Conservation (phyloP, 2,888 invertebrate species). For the Agrochola macilenta region DNA sequence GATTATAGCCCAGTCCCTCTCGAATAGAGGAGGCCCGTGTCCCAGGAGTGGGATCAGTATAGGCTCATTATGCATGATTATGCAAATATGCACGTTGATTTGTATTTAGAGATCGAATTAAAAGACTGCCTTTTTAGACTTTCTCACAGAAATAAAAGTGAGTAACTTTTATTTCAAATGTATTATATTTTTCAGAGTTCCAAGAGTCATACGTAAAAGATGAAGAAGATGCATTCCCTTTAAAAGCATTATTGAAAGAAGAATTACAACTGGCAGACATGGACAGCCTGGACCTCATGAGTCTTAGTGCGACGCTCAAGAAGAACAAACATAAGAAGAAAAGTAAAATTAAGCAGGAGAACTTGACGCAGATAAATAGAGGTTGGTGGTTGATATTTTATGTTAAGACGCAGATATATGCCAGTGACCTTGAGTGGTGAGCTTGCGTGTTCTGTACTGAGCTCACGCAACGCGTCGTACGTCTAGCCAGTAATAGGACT, state of each 20-base stretch:
- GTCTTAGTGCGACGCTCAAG: slow-evolving; percentile 44
- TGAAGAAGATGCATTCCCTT: slow-evolving; percentile 69
- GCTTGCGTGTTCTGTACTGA: too few relatives aligned
- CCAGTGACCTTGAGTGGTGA: too few relatives aligned
- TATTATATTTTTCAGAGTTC: slow-evolving; percentile 66
- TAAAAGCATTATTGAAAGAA: slow-evolving; percentile 73
- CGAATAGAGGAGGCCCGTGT: too few relatives aligned
- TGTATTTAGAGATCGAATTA: not conserved
- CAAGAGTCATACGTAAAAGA: slow-evolving; percentile 74
- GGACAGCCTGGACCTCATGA: slow-evolving; percentile 63
- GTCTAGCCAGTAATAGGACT: too few relatives aligned
- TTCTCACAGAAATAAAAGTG: not conserved
- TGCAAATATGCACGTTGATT: not conserved
- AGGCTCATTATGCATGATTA: too few relatives aligned
- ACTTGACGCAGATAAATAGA: slow-evolving; percentile 25
- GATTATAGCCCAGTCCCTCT: too few relatives aligned
- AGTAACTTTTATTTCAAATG: not conserved
- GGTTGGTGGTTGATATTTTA: slow-evolving; percentile 1
- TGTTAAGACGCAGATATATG: not conserved
- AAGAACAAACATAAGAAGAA: slow-evolving; percentile 61
- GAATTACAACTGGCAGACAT: slow-evolving; percentile 70
- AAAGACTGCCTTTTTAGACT: not conserved
- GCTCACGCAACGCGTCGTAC: too few relatives aligned
- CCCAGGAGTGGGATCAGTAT: too few relatives aligned
- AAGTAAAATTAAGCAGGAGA: slow-evolving; percentile 58